phyloP scores from a whole-genome alignment of 2,113 vertebrate species.

The Alces alces region DNA sequence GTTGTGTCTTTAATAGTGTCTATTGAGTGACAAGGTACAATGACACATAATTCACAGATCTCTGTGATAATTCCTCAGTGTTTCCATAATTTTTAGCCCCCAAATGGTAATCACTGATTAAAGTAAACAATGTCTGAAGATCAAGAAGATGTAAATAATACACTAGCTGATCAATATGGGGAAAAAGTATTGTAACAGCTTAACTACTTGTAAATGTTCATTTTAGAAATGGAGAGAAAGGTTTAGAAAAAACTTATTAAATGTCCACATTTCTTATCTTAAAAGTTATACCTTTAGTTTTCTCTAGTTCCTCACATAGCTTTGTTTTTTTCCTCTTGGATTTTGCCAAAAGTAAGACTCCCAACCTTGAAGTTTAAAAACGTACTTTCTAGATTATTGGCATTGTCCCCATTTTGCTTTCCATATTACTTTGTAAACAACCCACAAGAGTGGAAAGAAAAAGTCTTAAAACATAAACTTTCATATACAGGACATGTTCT shows the following conservation, averaged over 20 bases:
- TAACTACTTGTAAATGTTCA: background rate
- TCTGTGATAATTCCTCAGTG: background rate
- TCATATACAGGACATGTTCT: background rate
- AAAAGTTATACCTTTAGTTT: background rate
- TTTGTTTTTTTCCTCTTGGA: background rate
- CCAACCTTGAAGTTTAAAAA: constrained; percentile 4
- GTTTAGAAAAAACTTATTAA: background rate
- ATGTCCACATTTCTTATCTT: background rate
- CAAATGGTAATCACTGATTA: background rate
- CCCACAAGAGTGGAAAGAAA: background rate
- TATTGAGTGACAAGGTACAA: background rate
- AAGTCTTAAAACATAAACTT: constrained; percentile 27
- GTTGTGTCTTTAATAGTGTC: background rate
- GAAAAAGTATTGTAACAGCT: background rate
- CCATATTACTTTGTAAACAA: constrained; percentile 29
- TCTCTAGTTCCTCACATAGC: background rate
- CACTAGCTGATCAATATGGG: background rate
- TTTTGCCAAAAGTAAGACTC: background rate
- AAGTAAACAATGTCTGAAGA: background rate
- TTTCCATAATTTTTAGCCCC: background rate
- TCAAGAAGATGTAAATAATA: background rate
- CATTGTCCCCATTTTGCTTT: background rate
- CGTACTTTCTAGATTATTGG: constrained; percentile 6
- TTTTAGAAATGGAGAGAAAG: constrained; percentile 22
- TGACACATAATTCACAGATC: background rate